Conservation (phyloP, 2,888 invertebrate genomes). For the Ctenicera cuprea region DNA sequence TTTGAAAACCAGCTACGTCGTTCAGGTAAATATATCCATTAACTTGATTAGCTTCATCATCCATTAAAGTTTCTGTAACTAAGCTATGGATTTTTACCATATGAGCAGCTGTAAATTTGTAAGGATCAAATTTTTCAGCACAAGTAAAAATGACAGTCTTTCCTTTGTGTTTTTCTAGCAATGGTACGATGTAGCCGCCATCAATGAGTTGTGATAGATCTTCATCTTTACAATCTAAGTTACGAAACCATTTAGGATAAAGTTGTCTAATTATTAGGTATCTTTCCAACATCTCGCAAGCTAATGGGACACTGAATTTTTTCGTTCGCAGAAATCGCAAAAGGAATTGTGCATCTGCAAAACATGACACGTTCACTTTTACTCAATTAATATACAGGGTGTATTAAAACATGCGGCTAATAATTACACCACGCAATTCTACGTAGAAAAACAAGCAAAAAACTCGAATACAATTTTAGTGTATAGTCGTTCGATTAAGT, state of each 20-base stretch:
- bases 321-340: conserved; percentile 90
- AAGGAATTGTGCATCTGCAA: conserved; percentile 84
- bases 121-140: conserved; percentile 78
- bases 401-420: background rate
- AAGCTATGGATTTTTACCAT: conserved; percentile 91
- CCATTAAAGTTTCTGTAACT: conserved; percentile 88
- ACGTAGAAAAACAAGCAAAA: no score
- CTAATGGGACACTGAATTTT: conserved; percentile 90
- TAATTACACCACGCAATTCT: no score
- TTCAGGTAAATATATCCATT: conserved; percentile 90
- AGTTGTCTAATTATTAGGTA: conserved; percentile 90
- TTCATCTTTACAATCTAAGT: conserved; percentile 86
- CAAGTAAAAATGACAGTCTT: conserved; percentile 86
- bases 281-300: conserved; percentile 91
- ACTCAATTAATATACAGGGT: background rate
- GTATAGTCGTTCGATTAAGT: no score
- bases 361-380: no score
- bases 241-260: conserved; percentile 91
- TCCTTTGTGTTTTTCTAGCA: conserved; percentile 86
- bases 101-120: conserved; percentile 81
- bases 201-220: conserved; percentile 87
- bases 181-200: conserved; percentile 85
- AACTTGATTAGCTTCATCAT: conserved; percentile 89
- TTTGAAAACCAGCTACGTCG: conserved; percentile 88
- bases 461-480: no score